Percentiles rank a stretch among this genome's conserved stretches.
Evolutionary conservation across 53 echinoderm and acorn worm genomes (phyloP).

Genomic region (Holothuria scabra): DNA sequence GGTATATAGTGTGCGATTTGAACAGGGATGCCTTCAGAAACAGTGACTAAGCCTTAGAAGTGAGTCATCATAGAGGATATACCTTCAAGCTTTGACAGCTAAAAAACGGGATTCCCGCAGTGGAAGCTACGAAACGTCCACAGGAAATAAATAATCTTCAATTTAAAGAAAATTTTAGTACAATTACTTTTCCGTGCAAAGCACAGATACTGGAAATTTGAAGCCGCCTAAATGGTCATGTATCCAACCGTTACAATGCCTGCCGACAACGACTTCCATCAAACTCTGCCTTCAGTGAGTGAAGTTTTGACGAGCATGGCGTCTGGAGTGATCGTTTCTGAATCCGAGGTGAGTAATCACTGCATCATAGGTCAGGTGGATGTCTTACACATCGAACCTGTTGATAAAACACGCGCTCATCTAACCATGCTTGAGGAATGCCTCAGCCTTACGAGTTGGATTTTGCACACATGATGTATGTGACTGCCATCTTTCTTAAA

Average conservation of each 20-base stretch:
- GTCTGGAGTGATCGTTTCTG: conserved; percentile 84
- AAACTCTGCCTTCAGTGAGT: conserved; percentile 66
- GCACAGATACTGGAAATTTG: conserved; percentile 16
- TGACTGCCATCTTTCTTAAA: no score
- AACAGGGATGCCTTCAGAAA: conserved; percentile 15
- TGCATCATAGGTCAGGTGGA: conserved; percentile 33
- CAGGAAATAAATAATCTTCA: conserved; percentile 49
- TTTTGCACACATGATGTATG: no score
- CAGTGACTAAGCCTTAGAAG: conserved; percentile 39
- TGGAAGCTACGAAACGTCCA: conserved; percentile 35
- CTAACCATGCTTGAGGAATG: background rate
- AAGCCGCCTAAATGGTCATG: conserved; percentile 68
- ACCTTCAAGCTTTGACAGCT: conserved; percentile 41
- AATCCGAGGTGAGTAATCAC: conserved; percentile 75
- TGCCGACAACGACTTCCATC: conserved; percentile 66
- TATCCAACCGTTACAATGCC: conserved; percentile 86
- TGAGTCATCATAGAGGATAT: conserved; percentile 50
- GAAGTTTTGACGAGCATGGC: conserved; percentile 93
- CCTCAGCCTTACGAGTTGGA: background rate
- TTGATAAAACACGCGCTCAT: background rate
- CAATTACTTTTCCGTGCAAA: no score
- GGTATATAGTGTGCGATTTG: conserved; percentile 14
- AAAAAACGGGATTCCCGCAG: conserved; percentile 56
- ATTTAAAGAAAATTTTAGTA: no score
- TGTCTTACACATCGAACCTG: background rate